Percentiles rank a stretch among this genome's conserved stretches.
phyloP scores from a whole-genome alignment of 2,888 invertebrate genomes.

The Pterobdella sp. region DNA sequence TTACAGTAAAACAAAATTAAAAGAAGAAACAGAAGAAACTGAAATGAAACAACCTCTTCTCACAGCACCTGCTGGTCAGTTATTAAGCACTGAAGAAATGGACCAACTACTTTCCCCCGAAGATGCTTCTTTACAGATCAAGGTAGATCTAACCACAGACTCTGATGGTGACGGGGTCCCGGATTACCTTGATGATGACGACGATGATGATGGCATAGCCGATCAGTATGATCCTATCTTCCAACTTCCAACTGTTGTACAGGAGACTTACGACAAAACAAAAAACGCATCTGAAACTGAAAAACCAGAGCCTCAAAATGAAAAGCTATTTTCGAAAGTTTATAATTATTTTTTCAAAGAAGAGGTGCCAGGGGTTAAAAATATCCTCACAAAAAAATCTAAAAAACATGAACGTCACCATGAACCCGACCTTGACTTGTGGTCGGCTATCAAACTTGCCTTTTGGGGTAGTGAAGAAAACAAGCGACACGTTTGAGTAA shows the following conservation, averaged over 20 bases:
- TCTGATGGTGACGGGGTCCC: constrained; percentile 44
- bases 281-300: background rate
- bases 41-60: background rate
- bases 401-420: constrained; percentile 1
- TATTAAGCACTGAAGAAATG: constrained; percentile 6
- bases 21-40: background rate
- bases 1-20: background rate
- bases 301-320: background rate
- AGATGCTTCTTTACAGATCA: constrained; percentile 37
- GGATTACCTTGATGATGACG: constrained; percentile 39
- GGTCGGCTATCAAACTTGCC: constrained; percentile 18
- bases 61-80: background rate
- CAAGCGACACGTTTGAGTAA: background rate
- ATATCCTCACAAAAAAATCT: background rate
- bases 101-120: constrained; percentile 39
- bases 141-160: constrained; percentile 37
- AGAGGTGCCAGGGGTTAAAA: background rate
- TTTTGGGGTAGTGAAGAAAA: constrained; percentile 21
- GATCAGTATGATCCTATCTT: constrained; percentile 34
- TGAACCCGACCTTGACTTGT: constrained; percentile 20
- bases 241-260: constrained; percentile 14
- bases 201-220: constrained; percentile 42
- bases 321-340: background rate
- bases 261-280: background rate
- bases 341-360: background rate